Evolutionary conservation across 2,888 invertebrate genomes (phyloP).

Genomic region (Ectemnius cavifrons): DNA sequence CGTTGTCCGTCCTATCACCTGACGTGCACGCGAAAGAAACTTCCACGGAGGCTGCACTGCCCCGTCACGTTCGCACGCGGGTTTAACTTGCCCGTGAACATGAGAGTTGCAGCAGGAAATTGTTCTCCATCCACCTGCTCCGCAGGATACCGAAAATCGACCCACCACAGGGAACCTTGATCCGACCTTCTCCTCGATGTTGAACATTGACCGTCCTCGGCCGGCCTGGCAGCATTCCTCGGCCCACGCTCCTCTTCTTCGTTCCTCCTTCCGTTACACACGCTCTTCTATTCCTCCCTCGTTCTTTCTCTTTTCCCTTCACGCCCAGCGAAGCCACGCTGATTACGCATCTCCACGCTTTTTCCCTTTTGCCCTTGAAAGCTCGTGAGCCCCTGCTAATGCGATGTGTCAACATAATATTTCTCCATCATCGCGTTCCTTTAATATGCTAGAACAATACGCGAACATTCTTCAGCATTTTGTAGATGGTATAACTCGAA

Average conservation of each 20-base stretch:
- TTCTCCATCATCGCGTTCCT: too few species aligned
- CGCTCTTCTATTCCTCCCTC: background rate
- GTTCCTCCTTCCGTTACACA: constrained; percentile 1
- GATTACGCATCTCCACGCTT: background rate
- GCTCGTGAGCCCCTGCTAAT: too few species aligned
- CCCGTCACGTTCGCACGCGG: background rate
- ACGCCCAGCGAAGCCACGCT: background rate
- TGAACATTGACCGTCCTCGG: constrained; percentile 43
- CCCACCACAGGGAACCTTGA: constrained; percentile 52
- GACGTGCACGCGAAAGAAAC: constrained; percentile 22
- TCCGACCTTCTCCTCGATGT: constrained; percentile 60
- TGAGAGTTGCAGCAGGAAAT: constrained; percentile 45
- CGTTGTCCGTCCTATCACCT: constrained; percentile 36
- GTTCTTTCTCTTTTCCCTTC: background rate
- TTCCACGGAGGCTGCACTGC: constrained; percentile 19
- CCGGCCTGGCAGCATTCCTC: constrained; percentile 56
- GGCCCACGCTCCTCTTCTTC: constrained; percentile 41
- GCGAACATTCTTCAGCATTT: too few species aligned
- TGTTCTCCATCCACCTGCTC: constrained; percentile 50
- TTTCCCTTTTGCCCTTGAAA: too few species aligned
- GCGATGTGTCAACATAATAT: too few species aligned
- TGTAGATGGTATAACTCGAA: too few species aligned
- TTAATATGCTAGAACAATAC: too few species aligned
- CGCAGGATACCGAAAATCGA: constrained; percentile 50
- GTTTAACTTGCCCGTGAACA: constrained; percentile 11